Conservation (phyloP, 2,888 invertebrate species). For the Noctua comes region DNA sequence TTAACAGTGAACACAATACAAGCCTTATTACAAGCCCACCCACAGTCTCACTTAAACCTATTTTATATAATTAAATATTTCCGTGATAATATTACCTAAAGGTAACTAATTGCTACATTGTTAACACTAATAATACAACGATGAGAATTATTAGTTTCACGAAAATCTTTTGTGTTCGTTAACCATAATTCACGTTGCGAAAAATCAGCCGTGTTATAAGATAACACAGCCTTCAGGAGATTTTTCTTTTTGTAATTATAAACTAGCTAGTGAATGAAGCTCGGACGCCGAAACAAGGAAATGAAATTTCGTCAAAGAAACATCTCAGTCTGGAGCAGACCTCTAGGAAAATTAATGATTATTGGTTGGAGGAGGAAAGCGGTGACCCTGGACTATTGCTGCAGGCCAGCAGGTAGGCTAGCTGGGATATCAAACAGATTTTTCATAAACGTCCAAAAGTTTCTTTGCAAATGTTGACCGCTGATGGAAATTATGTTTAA, state of each 20-base stretch:
- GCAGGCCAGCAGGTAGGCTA: conserved; percentile 14
- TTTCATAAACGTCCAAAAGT: conserved; percentile 53
- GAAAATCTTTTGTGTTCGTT: conserved; percentile 55
- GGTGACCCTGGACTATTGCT: conserved; percentile 48
- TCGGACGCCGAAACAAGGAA: conserved; percentile 61
- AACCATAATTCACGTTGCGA: conserved; percentile 45
- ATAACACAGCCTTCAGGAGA: conserved; percentile 25
- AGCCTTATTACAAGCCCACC: conserved; percentile 23
- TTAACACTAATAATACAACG: conserved; percentile 50
- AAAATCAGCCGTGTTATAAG: conserved; percentile 31
- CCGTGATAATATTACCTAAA: conserved; percentile 29
- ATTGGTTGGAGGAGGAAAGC: conserved; percentile 63
- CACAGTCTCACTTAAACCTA: conserved; percentile 9
- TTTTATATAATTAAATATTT: conserved; percentile 28
- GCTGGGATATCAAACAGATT: conserved; percentile 38
- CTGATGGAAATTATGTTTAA: conserved; percentile 25
- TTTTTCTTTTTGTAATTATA: conserved; percentile 58
- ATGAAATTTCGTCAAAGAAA: conserved; percentile 71
- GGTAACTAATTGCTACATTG: conserved; percentile 57
- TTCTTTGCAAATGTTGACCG: conserved; percentile 33
- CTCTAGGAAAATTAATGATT: conserved; percentile 73
- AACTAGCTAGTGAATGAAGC: conserved; percentile 54
- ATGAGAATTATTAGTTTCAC: conserved; percentile 53
- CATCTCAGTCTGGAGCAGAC: conserved; percentile 67
- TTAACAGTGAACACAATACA: conserved; percentile 6